Conservation (phyloP, 2,888 invertebrate genomes). For the Dynastes maya region DNA sequence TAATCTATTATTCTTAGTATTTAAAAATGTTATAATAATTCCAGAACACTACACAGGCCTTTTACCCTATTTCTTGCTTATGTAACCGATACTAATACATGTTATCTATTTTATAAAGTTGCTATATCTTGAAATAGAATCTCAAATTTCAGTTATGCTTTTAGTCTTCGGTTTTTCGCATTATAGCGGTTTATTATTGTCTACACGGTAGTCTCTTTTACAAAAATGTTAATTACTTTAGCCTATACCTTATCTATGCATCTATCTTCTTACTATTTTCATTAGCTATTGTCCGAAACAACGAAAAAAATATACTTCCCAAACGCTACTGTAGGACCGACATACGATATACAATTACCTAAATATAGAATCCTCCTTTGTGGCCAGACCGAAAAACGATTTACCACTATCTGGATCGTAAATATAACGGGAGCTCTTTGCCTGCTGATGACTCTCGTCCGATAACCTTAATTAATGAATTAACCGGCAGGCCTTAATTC, state of each 20-base stretch:
- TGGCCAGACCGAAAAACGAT: constrained; percentile 26
- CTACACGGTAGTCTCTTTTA: too few species aligned
- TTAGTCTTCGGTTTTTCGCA: too few species aligned
- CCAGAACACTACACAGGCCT: too few species aligned
- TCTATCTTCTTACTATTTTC: neutral
- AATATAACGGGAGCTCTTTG: constrained; percentile 37
- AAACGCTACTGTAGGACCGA: neutral
- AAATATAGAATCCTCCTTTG: constrained; percentile 23
- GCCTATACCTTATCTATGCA: neutral
- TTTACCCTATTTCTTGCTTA: too few species aligned
- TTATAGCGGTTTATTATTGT: too few species aligned
- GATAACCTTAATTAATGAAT: constrained; percentile 49
- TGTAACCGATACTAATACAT: too few species aligned
- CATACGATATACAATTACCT: neutral
- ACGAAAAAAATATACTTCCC: neutral
- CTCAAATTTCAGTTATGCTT: too few species aligned
- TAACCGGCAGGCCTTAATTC: constrained; percentile 35
- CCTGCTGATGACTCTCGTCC: constrained; percentile 24
- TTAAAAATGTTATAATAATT: too few species aligned
- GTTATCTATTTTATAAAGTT: too few species aligned
- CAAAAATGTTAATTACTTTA: neutral
- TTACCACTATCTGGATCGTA: constrained; percentile 39
- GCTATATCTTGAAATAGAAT: too few species aligned
- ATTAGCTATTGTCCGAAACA: neutral
- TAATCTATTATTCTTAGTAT: too few species aligned